Evolutionary conservation across 1,140 invertebrate genomes (phyloP).

Genomic region (Megathymus violae): DNA sequence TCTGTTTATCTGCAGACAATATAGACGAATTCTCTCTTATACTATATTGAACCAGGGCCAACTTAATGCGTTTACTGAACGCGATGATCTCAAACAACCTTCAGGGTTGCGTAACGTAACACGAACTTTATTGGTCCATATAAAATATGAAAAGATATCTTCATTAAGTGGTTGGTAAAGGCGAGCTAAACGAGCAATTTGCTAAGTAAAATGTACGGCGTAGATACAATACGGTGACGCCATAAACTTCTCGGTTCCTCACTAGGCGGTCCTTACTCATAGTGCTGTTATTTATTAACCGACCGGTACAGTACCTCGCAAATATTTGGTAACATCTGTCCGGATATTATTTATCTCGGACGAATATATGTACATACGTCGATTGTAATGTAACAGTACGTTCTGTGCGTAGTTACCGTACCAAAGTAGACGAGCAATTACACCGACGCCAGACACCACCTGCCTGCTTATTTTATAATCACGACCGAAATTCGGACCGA

Average conservation of each 20-base stretch:
- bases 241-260: slow-evolving; percentile 71
- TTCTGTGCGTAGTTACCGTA: background rate
- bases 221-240: slow-evolving; percentile 66
- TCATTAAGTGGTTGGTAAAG: slow-evolving; percentile 81
- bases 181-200: slow-evolving; percentile 74
- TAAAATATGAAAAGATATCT: slow-evolving; percentile 59
- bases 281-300: slow-evolving; percentile 76
- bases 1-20: no score
- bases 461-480: no score
- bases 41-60: background rate
- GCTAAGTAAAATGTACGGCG: slow-evolving; percentile 78
- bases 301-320: slow-evolving; percentile 64
- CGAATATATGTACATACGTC: slow-evolving; percentile 8
- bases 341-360: slow-evolving; percentile 35
- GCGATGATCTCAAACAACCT: background rate
- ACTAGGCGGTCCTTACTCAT: slow-evolving; percentile 78
- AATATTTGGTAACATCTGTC: slow-evolving; percentile 61
- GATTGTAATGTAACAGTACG: slow-evolving; percentile 14
- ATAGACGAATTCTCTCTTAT: no score
- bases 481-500: no score
- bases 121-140: slow-evolving; percentile 18
- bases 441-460: no score
- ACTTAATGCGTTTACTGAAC: background rate
- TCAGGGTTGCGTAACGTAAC: slow-evolving; percentile 19
- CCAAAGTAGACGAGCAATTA: no score